Evolutionary conservation across 2,113 vertebrate species (phyloP).

Genomic region (Chrysochloris asiatica): DNA sequence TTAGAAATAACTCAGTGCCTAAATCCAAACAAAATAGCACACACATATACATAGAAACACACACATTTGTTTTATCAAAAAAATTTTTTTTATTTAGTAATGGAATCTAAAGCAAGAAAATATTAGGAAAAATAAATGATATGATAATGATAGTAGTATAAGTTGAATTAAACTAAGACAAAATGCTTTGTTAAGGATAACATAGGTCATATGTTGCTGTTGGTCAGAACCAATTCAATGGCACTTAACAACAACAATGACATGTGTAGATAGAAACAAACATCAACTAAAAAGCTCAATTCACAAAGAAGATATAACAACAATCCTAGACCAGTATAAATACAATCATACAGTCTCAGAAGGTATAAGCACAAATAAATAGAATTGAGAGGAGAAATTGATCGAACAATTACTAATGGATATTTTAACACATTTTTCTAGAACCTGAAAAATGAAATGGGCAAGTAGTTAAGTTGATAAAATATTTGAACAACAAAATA

Average conservation of each 20-base stretch:
- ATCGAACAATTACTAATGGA: background rate
- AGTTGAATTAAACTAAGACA: background rate
- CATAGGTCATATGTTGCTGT: background rate
- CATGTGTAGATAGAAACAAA: background rate
- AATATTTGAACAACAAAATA: conserved; percentile 47
- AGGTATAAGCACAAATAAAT: background rate
- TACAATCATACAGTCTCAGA: background rate
- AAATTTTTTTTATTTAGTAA: background rate
- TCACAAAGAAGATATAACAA: background rate
- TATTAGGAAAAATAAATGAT: background rate
- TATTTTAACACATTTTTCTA: conserved; percentile 40
- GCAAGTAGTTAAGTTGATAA: background rate
- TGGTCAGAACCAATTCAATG: no score
- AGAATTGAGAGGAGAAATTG: background rate
- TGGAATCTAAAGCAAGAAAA: background rate
- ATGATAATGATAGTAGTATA: background rate
- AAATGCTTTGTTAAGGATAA: conserved; percentile 32
- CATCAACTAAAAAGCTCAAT: conserved; percentile 18
- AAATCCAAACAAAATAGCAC: background rate
- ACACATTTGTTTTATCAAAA: background rate
- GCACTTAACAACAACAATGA: no score
- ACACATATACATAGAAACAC: background rate
- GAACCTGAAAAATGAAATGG: conserved; percentile 18
- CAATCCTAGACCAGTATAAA: background rate
- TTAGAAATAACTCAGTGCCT: conserved; percentile 21